Evolutionary conservation across 2,888 invertebrate genomes (phyloP).

Genomic region (Timema podura): DNA sequence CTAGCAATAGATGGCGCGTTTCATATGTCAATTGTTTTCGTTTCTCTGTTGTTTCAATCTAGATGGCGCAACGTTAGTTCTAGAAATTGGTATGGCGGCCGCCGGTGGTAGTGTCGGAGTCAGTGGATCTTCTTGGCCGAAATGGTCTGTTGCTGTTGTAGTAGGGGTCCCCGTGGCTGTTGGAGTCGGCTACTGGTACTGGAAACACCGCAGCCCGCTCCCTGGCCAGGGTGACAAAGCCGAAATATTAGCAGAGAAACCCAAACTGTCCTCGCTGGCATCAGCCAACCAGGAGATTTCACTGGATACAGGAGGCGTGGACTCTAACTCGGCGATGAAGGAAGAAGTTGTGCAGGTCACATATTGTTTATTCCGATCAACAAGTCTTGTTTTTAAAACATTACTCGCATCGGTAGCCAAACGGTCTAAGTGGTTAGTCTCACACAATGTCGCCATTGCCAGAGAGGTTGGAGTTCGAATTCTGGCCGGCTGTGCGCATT

Average conservation of each 20-base stretch:
- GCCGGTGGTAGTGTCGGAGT: slow-evolving; percentile 19
- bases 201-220: slow-evolving; percentile 51
- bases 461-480: too few species aligned
- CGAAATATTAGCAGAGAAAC: too few species aligned
- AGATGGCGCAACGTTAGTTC: too few species aligned
- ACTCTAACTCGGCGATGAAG: slow-evolving; percentile 37
- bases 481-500: too few species aligned
- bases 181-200: slow-evolving; percentile 76
- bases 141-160: slow-evolving; percentile 83
- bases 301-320: slow-evolving; percentile 48
- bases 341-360: too few species aligned
- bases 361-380: too few species aligned
- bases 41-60: not conserved
- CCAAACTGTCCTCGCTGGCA: slow-evolving; percentile 34
- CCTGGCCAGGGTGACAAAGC: slow-evolving; percentile 29
- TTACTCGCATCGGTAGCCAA: too few species aligned
- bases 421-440: too few species aligned
- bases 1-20: too few species aligned
- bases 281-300: slow-evolving; percentile 53
- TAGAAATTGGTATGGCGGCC: slow-evolving; percentile 20
- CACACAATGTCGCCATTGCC: too few species aligned
- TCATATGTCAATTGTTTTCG: not conserved
- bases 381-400: too few species aligned
- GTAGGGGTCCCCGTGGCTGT: slow-evolving; percentile 79
- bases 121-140: slow-evolving; percentile 42